phyloP scores from a whole-genome alignment of 2,797 vertebrate genomes.

The Pelodytes ibericus region DNA sequence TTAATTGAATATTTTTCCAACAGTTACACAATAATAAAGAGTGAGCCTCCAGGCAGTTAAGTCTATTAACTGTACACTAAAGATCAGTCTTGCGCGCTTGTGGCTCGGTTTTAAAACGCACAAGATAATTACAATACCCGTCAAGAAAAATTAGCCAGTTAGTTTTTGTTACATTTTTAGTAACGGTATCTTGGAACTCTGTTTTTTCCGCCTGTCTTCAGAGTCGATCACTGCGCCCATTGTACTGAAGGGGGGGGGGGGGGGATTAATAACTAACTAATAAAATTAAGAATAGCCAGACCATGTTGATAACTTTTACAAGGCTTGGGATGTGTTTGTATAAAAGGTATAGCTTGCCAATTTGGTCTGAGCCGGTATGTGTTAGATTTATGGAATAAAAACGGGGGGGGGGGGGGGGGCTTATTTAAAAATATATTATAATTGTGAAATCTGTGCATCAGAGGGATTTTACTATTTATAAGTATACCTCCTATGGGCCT shows the following conservation, averaged over 20 bases:
- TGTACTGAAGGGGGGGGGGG: background rate
- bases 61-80: constrained; percentile 34
- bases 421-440: too few relatives aligned
- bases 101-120: background rate
- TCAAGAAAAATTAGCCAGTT: background rate
- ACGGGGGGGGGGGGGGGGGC: too few relatives aligned
- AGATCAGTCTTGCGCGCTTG: constrained; percentile 19
- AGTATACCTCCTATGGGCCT: too few relatives aligned
- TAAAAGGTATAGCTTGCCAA: too few relatives aligned
- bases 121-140: constrained; percentile 28
- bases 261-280: too few relatives aligned
- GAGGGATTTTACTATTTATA: too few relatives aligned
- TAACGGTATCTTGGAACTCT: background rate
- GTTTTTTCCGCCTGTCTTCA: background rate
- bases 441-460: too few relatives aligned
- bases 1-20: constrained; percentile 43
- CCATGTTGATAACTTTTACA: too few relatives aligned
- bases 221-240: background rate
- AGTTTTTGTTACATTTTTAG: background rate
- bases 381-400: too few relatives aligned
- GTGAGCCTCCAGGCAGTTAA: background rate
- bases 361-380: too few relatives aligned
- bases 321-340: too few relatives aligned
- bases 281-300: too few relatives aligned
- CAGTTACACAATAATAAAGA: constrained; percentile 46